Base-by-base conservation (phyloP, 2,888 invertebrate species). In the Drosophila neotestacea region DNA sequence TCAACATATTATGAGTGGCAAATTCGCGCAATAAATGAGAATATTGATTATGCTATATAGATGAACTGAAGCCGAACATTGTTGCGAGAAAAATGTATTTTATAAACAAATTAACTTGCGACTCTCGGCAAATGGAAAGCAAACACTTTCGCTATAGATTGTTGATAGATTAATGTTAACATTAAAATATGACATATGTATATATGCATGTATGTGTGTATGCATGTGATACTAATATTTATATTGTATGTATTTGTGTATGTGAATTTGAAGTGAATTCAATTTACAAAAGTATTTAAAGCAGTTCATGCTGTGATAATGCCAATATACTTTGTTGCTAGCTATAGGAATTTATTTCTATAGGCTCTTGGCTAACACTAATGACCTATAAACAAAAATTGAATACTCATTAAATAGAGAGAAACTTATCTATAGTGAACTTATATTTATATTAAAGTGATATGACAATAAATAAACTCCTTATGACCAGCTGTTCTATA, bases 31-130 rank as follows among this genome's bases (percentile, higher is more conserved):
- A 38, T 34, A 10, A 34, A 48, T 46, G 44, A 56, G 44, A 56
- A 56, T 58, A 36, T 58, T 56, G n/a, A 28, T 30, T 42, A 47
- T 13, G 42, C 38, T 61, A 65, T 44, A 11, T 55, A 52, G 51
- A 36, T 63, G 65, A 74, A 54, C 48, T 65, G 61, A 75, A 75
- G 73, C 76, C 59, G 70, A 74, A 62, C 74, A 62, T 34, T 50
- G 30, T 51, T 67, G 46, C 39, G 39, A 41, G 41, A 55, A 32
- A 41, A 41, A 41, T 42, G 22, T 42, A 30, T 59, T 41, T n/a
- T 42, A 62, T 60, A 36, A 64, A 54, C 48, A 60, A 42, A 41
- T 28, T 32, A 46, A 52, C 42, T 61, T 38, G 52, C 61, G 52
- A 61, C 9, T 44, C 48, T 41, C 6, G 38, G 30, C 61, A 65